phyloP scores from a whole-genome alignment of 1,140 invertebrate genomes.

The Littorina saxatilis region DNA sequence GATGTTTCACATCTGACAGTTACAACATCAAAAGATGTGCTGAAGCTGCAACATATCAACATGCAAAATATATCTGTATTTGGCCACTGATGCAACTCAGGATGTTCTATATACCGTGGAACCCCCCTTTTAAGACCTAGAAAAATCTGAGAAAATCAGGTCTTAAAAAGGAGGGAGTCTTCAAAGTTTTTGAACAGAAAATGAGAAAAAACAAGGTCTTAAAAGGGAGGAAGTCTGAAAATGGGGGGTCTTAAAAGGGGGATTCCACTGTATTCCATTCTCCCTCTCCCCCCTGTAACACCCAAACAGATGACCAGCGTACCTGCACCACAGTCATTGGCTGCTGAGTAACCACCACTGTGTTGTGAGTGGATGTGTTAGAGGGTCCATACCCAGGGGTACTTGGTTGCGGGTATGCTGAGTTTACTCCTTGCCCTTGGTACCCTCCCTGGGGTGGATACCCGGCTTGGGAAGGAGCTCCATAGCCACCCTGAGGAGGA shows the following conservation, averaged over 20 bases:
- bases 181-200: not conserved
- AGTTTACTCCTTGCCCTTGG: not conserved
- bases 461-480: constrained; percentile 27
- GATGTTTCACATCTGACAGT: too few relatives aligned
- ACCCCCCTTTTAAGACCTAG: too few relatives aligned
- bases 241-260: not conserved
- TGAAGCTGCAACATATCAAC: too few relatives aligned
- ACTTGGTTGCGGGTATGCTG: constrained; percentile 8
- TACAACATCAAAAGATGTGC: too few relatives aligned
- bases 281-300: not conserved
- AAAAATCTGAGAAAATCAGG: too few relatives aligned
- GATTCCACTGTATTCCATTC: too few relatives aligned
- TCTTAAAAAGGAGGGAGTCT: too few relatives aligned
- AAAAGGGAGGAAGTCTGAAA: not conserved
- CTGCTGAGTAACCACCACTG: constrained; percentile 58
- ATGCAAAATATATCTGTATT: too few relatives aligned
- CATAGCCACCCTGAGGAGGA: constrained; percentile 39
- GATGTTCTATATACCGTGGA: too few relatives aligned
- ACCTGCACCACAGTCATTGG: constrained; percentile 49
- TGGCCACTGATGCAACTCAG: too few relatives aligned
- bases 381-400: constrained; percentile 1
- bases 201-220: not conserved
- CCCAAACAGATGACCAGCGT: too few relatives aligned
- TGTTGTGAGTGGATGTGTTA: constrained; percentile 26
- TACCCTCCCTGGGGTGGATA: constrained; percentile 21